A percentile compares a stretch with the other conserved stretches of the same genome.
Conservation (phyloP, 2,113 vertebrate genomes). For the Ibidorhyncha struthersii region DNA sequence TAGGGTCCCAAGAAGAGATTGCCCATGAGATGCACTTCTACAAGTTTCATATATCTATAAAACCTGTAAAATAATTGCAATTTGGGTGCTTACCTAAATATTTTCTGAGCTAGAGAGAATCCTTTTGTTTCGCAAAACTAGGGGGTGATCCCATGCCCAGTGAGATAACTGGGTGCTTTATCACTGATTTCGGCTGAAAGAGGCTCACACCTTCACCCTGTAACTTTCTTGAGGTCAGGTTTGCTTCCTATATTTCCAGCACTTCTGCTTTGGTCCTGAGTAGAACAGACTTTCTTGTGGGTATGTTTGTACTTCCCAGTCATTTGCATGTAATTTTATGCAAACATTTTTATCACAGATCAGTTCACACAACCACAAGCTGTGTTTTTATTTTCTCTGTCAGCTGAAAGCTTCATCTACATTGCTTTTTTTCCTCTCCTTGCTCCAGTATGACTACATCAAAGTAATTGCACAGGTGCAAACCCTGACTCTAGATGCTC, state of each 20-base stretch:
- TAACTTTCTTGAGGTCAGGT: slow-evolving; percentile 17
- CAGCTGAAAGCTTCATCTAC: slow-evolving; percentile 46
- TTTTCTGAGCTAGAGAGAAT: background rate
- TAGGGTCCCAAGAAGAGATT: background rate
- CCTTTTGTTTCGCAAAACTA: background rate
- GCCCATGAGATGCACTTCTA: background rate
- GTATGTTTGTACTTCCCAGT: slow-evolving; percentile 60
- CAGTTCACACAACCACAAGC: slow-evolving; percentile 64
- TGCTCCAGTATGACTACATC: slow-evolving; percentile 14
- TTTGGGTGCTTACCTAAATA: background rate
- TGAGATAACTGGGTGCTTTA: background rate
- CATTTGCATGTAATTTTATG: slow-evolving; percentile 65
- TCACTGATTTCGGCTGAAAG: background rate
- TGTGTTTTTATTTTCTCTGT: slow-evolving; percentile 65
- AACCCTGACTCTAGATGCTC: background rate
- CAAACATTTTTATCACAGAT: slow-evolving; percentile 69
- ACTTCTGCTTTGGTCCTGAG: slow-evolving; percentile 59
- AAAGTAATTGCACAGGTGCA: slow-evolving; percentile 53
- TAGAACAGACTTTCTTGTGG: slow-evolving; percentile 56
- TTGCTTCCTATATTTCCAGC: slow-evolving; percentile 39
- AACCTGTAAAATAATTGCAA: background rate
- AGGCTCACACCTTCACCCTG: background rate
- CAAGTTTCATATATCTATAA: background rate
- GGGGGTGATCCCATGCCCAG: background rate
- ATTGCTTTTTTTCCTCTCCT: background rate